Conservation (phyloP, 2,113 vertebrate species). For the Lates calcarifer region DNA sequence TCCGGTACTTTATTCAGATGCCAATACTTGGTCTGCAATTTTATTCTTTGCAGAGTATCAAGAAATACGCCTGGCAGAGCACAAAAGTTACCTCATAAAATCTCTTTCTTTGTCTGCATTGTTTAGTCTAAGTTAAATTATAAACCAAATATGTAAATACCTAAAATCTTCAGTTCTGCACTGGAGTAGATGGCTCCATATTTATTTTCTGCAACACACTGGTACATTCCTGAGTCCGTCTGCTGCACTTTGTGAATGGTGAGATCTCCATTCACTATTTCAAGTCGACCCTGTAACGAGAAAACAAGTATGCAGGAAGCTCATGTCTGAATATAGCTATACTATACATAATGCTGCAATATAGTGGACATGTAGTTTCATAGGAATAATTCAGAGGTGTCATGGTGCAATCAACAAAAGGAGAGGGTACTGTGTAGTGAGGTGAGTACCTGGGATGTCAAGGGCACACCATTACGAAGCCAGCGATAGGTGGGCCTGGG, state of each 20-base stretch:
- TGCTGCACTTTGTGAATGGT: constrained; percentile 89
- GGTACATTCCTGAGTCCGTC: constrained; percentile 97
- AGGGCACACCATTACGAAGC: constrained; percentile 90
- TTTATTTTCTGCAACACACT: constrained; percentile 95
- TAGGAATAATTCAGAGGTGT: constrained; percentile 43
- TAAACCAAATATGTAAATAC: constrained; percentile 69
- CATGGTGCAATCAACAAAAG: constrained; percentile 23
- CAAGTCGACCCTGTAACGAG: constrained; percentile 88
- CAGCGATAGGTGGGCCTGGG: constrained; percentile 94
- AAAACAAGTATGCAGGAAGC: constrained; percentile 38
- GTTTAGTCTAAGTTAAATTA: neutral
- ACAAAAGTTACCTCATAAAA: constrained; percentile 10
- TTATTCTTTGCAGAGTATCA: constrained; percentile 24
- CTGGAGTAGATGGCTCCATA: constrained; percentile 91
- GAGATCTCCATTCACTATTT: constrained; percentile 90
- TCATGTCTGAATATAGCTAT: neutral
- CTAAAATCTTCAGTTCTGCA: constrained; percentile 93
- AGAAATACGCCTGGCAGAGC: constrained; percentile 9
- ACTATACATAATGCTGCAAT: neutral
- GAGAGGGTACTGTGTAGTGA: neutral
- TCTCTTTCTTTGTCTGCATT: neutral
- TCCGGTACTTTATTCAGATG: constrained; percentile 46
- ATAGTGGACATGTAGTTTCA: neutral
- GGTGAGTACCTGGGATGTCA: constrained; percentile 88
- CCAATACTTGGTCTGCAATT: constrained; percentile 36